Conservation (phyloP, 2,888 invertebrate genomes). For the Deroplatys truncata region DNA sequence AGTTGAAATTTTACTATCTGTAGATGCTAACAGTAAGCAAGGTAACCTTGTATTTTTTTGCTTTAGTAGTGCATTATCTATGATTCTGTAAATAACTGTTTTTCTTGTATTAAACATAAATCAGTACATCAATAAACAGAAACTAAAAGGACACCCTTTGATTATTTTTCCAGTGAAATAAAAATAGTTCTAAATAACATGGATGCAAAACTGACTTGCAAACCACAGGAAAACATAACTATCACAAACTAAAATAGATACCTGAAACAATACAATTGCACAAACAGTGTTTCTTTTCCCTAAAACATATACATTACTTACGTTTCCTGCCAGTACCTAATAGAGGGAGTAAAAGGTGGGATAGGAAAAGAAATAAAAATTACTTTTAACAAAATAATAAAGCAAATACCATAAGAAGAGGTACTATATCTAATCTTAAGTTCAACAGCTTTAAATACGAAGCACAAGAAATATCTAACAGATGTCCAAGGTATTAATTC, state of each 20-base stretch:
- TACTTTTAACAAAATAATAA: not conserved
- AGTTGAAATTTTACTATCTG: too few relatives aligned
- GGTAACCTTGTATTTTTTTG: too few relatives aligned
- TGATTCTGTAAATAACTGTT: too few relatives aligned
- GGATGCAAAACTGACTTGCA: not conserved
- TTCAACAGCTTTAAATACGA: not conserved
- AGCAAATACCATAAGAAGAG: not conserved
- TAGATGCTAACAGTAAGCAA: too few relatives aligned
- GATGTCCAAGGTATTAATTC: not conserved
- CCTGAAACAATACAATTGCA: not conserved
- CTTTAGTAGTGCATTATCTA: too few relatives aligned
- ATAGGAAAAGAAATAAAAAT: not conserved
- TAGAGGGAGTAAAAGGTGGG: not conserved
- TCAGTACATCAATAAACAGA: too few relatives aligned
- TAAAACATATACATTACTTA: conserved; percentile 28
- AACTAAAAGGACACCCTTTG: too few relatives aligned
- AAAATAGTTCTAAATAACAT: not conserved
- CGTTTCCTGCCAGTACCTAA: conserved; percentile 32
- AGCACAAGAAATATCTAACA: too few relatives aligned
- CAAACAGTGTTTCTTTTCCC: not conserved
- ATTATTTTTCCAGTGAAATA: not conserved
- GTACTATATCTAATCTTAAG: not conserved
- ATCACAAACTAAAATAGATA: not conserved
- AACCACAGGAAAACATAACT: not conserved
- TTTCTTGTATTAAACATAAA: too few relatives aligned